Evolutionary conservation across 1,140 invertebrate genomes (phyloP), one percentile per base, ranked within the genome.

Genomic region (Trigoniulus corallinus): DNA sequence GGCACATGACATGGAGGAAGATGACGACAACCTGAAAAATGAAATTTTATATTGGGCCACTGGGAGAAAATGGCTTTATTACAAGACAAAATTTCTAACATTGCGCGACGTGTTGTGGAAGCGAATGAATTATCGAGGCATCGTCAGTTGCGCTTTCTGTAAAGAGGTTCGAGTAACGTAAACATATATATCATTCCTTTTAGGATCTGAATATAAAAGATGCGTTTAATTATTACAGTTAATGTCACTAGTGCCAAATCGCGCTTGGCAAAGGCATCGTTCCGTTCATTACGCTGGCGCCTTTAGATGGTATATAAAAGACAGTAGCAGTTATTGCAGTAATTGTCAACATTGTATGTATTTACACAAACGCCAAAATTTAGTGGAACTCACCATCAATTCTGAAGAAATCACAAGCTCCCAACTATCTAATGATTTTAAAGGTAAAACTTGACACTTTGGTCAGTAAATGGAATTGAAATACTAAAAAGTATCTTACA

Each of bases 1-100:
- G 25, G 75, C 74, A 18, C 72, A 75, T 61, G 72, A 75, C 51
- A 73, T 77, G 65, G 74, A 77, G 58, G 75, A 77, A 58, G 75
- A 77, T 58, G 70, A 75, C 34, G 69, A 74, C 53, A 66, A 73
- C 39, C 55, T 66, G 10, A 73, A 73, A 57, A 67, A 65, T 57
- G 70, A 72, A 56, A 67, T 75, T 46, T 67, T 73, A 55, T 64
- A 68, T 3, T 74, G 71, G 69, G 67, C 67, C 26, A 58, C 71
- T 4, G 70, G 29, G 15, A 7, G 56, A 45, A 62, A 58, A 29
- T 72, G 64, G 70, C 58, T 57, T 24, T 57, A 62, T 4, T 65
- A 60, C 45, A 68, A 66, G 47, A 57, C 59, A 2, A 39, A 47
- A 29, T 66, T 71, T 53, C 59, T 70, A 20, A 59, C 61, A 25